Conservation (phyloP, 2,113 vertebrate genomes). For the Pluvianellus socialis region DNA sequence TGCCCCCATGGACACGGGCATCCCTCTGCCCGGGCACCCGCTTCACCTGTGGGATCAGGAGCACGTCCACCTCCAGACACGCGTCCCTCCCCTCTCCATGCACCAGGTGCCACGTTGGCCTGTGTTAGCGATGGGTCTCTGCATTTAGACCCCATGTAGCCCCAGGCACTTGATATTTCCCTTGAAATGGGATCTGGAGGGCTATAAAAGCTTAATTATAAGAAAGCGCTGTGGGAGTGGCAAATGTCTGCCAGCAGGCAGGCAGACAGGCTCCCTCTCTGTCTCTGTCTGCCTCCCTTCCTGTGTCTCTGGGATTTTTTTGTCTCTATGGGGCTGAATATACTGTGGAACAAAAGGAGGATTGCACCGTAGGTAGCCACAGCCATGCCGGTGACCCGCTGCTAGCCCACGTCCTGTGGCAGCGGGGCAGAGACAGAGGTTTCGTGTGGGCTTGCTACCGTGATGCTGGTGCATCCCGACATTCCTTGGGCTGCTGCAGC, state of each 20-base stretch:
- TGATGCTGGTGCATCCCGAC: rapidly evolving
- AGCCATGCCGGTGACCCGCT: rapidly evolving
- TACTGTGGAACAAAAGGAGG: neutral
- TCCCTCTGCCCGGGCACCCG: no score
- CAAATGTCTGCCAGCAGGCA: neutral
- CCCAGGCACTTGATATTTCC: neutral
- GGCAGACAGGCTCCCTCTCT: neutral
- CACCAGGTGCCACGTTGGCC: rapidly evolving
- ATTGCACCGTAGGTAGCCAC: neutral
- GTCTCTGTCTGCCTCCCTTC: neutral
- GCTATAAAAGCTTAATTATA: neutral
- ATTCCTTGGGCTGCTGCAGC: neutral
- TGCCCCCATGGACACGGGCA: rapidly evolving
- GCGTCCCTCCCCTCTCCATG: rapidly evolving
- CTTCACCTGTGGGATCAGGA: neutral
- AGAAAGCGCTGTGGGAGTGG: neutral
- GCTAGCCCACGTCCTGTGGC: rapidly evolving
- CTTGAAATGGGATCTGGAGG: neutral
- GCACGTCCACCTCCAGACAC: neutral
- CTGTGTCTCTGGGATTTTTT: neutral
- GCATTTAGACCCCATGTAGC: neutral
- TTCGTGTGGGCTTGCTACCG: rapidly evolving
- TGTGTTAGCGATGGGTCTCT: neutral
- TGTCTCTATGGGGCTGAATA: neutral
- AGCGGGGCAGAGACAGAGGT: neutral